These are phyloP conservation scores for Aleadryas rufinucha DNA, from an alignment of 2,113 vertebrate species.

Conservation along the genomic window DNA sequence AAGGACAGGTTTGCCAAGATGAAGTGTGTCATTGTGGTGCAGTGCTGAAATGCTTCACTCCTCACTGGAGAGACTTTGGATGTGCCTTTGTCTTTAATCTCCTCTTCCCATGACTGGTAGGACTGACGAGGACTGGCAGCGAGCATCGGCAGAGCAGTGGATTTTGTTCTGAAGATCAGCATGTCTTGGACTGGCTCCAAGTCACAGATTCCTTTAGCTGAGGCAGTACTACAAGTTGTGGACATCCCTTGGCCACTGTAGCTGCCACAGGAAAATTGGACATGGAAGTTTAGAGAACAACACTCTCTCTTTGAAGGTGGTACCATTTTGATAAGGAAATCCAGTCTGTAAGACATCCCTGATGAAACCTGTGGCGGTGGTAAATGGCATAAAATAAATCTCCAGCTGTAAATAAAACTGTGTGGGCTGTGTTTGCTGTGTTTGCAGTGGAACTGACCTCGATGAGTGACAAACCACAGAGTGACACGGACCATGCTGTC, in stretches of 20 bases:
- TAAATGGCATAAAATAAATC: neutral
- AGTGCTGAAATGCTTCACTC: neutral
- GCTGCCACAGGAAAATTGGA: neutral
- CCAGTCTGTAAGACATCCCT: neutral
- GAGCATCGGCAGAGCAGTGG: neutral
- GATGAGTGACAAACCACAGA: neutral
- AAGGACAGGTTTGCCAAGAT: neutral
- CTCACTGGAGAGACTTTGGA: neutral
- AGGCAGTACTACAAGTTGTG: neutral
- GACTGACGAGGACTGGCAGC: neutral
- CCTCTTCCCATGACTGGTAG: neutral
- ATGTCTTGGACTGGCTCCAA: neutral
- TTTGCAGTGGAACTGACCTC: neutral
- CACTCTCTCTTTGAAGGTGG: neutral
- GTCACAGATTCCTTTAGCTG: neutral
- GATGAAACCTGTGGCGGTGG: neutral
- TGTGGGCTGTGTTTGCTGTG: neutral
- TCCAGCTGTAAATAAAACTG: neutral
- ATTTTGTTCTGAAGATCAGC: neutral
- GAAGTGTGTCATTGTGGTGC: fast-evolving
- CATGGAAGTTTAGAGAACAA: neutral
- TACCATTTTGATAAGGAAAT: neutral
- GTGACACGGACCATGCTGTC: neutral
- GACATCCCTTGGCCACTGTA: neutral
- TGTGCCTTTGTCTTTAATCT: neutral